Percentiles rank a stretch among this genome's conserved stretches.
Conservation (phyloP, 2,888 invertebrate species). For the Mellilla xanthometata region DNA sequence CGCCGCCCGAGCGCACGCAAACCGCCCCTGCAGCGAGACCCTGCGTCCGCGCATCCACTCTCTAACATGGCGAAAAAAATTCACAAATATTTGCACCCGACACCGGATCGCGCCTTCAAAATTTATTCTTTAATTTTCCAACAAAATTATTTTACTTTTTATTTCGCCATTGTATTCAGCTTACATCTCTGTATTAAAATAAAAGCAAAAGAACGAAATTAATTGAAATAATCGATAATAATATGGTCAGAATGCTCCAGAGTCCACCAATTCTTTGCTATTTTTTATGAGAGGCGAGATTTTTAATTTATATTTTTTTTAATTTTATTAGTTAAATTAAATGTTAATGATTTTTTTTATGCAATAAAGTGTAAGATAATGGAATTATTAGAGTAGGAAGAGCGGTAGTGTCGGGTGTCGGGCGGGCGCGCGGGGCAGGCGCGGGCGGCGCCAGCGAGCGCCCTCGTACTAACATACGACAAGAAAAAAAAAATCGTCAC, state of each 20-base stretch:
- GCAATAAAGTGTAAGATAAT: constrained; percentile 34
- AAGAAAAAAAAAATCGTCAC: constrained; percentile 51
- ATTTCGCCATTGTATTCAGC: constrained; percentile 28
- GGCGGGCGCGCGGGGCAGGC: constrained; percentile 53
- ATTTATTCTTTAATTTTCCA: constrained; percentile 34
- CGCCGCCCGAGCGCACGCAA: constrained; percentile 58
- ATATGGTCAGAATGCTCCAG: constrained; percentile 18
- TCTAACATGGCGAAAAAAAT: constrained; percentile 57
- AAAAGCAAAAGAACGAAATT: constrained; percentile 32
- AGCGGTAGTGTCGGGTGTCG: constrained; percentile 45
- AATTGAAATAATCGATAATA: constrained; percentile 12
- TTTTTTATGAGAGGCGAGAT: not conserved
- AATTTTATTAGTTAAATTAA: constrained; percentile 33
- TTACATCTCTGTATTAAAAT: constrained; percentile 41
- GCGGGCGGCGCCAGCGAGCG: constrained; percentile 57
- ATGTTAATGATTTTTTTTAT: constrained; percentile 31
- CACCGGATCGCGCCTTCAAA: constrained; percentile 38
- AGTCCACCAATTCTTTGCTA: constrained; percentile 11
- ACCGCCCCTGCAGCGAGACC: constrained; percentile 32
- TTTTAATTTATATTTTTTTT: constrained; percentile 44
- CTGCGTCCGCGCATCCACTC: constrained; percentile 9
- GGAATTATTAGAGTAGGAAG: constrained; percentile 15
- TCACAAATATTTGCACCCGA: constrained; percentile 49
- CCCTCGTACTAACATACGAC: constrained; percentile 51
- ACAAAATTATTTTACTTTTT: constrained; percentile 29